A percentile compares a stretch with the other conserved stretches of the same genome.
Conservation (phyloP, 1,140 invertebrate species). For the Drosophila navojoa region DNA sequence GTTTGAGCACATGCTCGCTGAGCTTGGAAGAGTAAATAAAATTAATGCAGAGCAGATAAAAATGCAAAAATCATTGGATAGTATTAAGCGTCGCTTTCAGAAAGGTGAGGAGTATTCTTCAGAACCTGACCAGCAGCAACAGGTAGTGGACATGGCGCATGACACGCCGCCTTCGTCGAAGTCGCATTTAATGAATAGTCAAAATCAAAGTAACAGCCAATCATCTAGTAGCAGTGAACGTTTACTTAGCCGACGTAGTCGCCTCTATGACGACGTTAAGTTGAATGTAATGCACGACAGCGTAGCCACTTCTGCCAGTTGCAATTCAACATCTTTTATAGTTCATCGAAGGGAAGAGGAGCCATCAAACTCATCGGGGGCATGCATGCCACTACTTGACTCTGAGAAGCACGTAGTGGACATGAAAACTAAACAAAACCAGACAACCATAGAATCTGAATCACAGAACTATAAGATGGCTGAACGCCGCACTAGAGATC, state of each 20-base stretch:
- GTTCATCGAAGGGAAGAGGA: slow-evolving; percentile 59
- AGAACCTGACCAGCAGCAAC: slow-evolving; percentile 3
- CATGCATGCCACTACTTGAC: slow-evolving; percentile 21
- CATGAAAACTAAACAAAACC: neutral
- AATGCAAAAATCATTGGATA: slow-evolving; percentile 79
- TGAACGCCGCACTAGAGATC: slow-evolving; percentile 71
- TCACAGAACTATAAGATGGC: slow-evolving; percentile 60
- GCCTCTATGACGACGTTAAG: slow-evolving; percentile 81
- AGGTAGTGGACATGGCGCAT: slow-evolving; percentile 23
- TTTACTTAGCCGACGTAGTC: slow-evolving; percentile 74
- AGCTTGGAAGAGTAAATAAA: slow-evolving; percentile 65
- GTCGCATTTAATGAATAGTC: slow-evolving; percentile 36
- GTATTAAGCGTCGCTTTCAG: slow-evolving; percentile 74
- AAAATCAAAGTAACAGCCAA: slow-evolving; percentile 37
- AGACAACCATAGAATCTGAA: slow-evolving; percentile 38
- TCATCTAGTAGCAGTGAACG: slow-evolving; percentile 57
- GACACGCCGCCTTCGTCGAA: slow-evolving; percentile 22
- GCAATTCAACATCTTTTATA: slow-evolving; percentile 73
- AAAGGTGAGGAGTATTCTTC: slow-evolving; percentile 35
- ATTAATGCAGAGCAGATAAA: slow-evolving; percentile 70
- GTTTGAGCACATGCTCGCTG: slow-evolving; percentile 77
- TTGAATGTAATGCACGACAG: slow-evolving; percentile 62
- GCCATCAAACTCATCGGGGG: slow-evolving; percentile 1
- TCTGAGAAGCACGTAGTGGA: slow-evolving; percentile 18
- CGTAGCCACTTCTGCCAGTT: slow-evolving; percentile 48